Evolutionary conservation across 2,113 vertebrate species (phyloP).

Genomic region (Galemys pyrenaicus): DNA sequence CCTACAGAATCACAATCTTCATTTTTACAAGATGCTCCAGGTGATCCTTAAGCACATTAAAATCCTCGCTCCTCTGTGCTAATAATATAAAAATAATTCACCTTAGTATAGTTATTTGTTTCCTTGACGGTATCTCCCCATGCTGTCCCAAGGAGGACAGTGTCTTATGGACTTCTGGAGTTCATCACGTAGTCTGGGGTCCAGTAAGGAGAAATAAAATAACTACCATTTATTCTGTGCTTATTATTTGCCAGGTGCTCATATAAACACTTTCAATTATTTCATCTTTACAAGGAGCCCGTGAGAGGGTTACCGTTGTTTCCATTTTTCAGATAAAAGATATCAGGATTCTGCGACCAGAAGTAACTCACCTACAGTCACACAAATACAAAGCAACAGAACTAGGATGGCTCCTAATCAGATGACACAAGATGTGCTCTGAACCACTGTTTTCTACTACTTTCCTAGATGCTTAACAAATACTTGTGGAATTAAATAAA

Average conservation of each 20-base stretch:
- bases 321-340: constrained; percentile 32
- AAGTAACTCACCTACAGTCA: neutral
- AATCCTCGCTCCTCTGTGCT: neutral
- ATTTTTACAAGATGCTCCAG: neutral
- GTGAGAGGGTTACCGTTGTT: neutral
- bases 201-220: neutral
- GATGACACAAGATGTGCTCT: neutral
- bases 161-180: neutral
- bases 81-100: neutral
- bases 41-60: neutral
- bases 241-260: neutral
- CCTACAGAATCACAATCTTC: neutral
- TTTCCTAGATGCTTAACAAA: neutral
- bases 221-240: neutral
- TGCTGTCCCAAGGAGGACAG: no score
- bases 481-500: neutral
- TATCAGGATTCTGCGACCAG: neutral
- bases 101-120: neutral
- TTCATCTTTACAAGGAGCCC: neutral
- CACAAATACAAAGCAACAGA: neutral
- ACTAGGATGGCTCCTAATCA: neutral
- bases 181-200: neutral
- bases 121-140: neutral
- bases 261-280: neutral
- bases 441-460: neutral